These are phyloP conservation scores for Leptinotarsa defecta DNA, from an alignment of 1,140 invertebrate species.

Conservation along the genomic window DNA sequence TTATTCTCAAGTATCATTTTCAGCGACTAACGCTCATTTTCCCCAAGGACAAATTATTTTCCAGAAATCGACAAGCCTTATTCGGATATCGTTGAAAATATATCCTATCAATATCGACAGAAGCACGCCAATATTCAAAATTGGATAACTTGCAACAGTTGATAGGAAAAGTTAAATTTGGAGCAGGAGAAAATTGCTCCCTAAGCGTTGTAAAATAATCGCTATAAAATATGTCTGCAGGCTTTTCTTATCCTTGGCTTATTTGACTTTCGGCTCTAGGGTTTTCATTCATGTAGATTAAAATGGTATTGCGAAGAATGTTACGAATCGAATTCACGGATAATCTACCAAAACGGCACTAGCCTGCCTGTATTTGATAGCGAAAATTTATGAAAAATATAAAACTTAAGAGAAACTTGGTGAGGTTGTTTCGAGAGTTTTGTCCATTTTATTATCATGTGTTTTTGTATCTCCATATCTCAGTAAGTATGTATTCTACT, in stretches of 20 bases:
- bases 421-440: no score
- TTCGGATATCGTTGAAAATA: constrained; percentile 8
- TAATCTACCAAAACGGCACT: no score
- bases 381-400: no score
- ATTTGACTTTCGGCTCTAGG: not conserved
- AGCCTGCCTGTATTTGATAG: no score
- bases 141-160: constrained; percentile 52
- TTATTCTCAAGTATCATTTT: not conserved
- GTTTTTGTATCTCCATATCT: no score
- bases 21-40: not conserved
- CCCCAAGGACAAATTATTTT: constrained; percentile 11
- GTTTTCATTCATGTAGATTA: not conserved
- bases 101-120: constrained; percentile 26
- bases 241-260: not conserved
- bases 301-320: not conserved
- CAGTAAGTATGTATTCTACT: no score
- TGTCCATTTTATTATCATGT: no score
- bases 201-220: constrained; percentile 25
- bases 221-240: constrained; percentile 4
- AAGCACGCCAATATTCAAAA: constrained; percentile 48
- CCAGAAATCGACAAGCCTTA: not conserved
- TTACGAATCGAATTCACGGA: no score
- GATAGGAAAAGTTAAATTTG: constrained; percentile 47
- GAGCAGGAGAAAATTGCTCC: constrained; percentile 32
- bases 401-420: no score